Percentiles rank a stretch among this genome's conserved stretches.
Conservation (phyloP, 2,888 invertebrate species). For the Dolichopus griseipennis region DNA sequence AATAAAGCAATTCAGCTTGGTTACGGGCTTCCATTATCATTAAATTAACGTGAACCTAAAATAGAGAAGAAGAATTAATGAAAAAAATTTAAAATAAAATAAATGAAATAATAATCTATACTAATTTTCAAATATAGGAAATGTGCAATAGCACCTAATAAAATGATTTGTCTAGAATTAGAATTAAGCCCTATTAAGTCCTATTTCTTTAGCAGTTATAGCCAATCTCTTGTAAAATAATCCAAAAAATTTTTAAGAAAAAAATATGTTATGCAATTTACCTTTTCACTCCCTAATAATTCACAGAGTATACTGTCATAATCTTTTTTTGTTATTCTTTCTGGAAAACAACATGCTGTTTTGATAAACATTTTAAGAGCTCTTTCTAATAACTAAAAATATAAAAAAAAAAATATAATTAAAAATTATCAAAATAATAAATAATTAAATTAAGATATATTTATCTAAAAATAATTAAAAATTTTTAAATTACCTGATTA, state of each 20-base stretch:
- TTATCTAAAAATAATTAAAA: constrained; percentile 42
- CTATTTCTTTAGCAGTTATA: no score
- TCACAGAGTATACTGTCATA: constrained; percentile 72
- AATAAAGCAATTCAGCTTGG: constrained; percentile 78
- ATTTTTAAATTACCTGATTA: constrained; percentile 47
- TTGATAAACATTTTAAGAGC: constrained; percentile 78
- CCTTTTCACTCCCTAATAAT: constrained; percentile 81
- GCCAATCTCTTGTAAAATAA: no score
- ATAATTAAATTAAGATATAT: constrained; percentile 19
- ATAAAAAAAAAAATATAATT: constrained; percentile 33
- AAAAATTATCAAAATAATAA: constrained; percentile 48
- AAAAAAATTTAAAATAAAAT: no score
- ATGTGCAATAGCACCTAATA: no score
- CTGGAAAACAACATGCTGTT: constrained; percentile 76
- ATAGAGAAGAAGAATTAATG: no score
- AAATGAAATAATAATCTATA: no score
- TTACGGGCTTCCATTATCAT: constrained; percentile 80
- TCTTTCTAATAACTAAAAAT: constrained; percentile 55
- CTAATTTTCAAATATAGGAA: no score
- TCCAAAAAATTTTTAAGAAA: no score
- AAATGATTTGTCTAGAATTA: no score
- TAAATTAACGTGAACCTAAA: constrained; percentile 73
- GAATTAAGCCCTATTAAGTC: no score
- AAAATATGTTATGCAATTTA: constrained; percentile 43
- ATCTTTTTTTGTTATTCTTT: constrained; percentile 68